Conservation (phyloP, 2,797 vertebrate species). For the Petrocephalus sullivani region DNA sequence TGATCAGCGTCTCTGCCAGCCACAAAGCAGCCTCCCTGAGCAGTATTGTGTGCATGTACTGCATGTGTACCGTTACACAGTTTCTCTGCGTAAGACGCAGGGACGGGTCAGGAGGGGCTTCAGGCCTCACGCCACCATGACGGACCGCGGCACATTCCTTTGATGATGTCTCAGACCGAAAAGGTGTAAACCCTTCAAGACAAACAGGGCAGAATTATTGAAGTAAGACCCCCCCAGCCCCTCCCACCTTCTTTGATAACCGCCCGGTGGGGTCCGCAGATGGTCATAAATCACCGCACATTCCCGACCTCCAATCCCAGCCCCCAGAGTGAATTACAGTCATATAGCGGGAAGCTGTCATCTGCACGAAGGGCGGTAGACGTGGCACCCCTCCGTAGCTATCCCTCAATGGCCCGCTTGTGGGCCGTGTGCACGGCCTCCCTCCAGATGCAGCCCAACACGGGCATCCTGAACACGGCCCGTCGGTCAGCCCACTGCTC, state of each 20-base stretch:
- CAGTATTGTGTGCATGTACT: neutral
- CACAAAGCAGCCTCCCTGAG: neutral
- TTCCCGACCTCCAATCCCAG: constrained; percentile 59
- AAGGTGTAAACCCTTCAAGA: constrained; percentile 38
- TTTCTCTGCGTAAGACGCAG: neutral
- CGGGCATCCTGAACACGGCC: neutral
- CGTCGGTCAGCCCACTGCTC: neutral
- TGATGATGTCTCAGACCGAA: constrained; percentile 27
- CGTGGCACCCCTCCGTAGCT: neutral
- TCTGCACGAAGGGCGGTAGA: neutral
- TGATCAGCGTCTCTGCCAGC: neutral
- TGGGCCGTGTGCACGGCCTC: neutral
- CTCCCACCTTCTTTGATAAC: constrained; percentile 48
- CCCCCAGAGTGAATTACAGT: constrained; percentile 37
- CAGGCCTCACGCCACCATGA: neutral
- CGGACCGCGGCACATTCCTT: constrained; percentile 16
- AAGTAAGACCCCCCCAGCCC: constrained; percentile 49
- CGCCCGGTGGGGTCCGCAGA: constrained; percentile 54
- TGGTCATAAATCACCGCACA: constrained; percentile 66
- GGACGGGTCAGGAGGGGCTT: neutral
- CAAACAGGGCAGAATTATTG: constrained; percentile 42
- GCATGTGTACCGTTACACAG: neutral
- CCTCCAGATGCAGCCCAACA: neutral
- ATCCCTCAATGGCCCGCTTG: neutral
- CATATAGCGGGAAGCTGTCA: constrained; percentile 55